phyloP scores from a whole-genome alignment of 2,797 vertebrate species.

The Rhynchonycteris naso region DNA sequence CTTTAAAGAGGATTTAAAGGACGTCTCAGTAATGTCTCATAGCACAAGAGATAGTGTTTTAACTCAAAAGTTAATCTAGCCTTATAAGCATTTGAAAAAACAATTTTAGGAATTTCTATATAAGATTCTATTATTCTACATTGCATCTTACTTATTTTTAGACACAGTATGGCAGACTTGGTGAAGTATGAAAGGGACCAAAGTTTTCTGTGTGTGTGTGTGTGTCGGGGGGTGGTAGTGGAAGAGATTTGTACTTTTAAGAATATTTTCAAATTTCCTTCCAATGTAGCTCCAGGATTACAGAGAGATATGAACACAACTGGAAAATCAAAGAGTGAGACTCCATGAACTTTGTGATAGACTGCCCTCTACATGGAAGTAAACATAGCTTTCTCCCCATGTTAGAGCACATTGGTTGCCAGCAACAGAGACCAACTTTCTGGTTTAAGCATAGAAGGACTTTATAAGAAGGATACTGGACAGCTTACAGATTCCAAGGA shows the following conservation, averaged over 20 bases:
- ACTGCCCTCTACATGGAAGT: background rate
- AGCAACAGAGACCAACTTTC: background rate
- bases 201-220: background rate
- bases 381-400: background rate
- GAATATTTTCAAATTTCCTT: background rate
- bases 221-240: too few species aligned
- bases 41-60: slow-evolving; percentile 13
- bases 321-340: slow-evolving; percentile 5
- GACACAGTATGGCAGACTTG: slow-evolving; percentile 1
- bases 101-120: background rate
- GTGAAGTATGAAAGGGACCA: slow-evolving; percentile 2
- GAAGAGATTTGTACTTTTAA: background rate
- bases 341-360: background rate
- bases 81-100: background rate
- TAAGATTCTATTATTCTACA: background rate
- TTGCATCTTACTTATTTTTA: slow-evolving; percentile 36
- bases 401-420: background rate
- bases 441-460: background rate
- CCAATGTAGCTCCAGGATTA: background rate
- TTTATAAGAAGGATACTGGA: background rate
- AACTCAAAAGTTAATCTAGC: background rate
- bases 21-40: background rate
- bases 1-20: background rate
- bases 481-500: background rate
- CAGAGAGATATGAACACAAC: background rate